phyloP scores from a whole-genome alignment of 2,113 vertebrate genomes.

The Falcunculus frontatus region DNA sequence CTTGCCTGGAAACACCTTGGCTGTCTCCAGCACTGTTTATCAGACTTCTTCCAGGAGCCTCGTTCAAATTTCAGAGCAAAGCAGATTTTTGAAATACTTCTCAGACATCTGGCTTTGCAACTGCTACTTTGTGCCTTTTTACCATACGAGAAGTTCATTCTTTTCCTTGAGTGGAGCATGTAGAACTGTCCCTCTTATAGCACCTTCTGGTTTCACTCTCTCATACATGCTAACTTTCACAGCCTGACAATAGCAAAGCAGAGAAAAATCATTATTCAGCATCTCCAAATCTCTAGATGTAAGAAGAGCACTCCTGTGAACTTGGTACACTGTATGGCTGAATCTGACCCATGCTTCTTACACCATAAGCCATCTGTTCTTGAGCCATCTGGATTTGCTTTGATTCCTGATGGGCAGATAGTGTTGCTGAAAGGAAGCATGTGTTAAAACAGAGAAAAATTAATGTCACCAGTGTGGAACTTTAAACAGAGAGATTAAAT shows the following conservation, averaged over 20 bases:
- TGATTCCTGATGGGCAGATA: constrained; percentile 31
- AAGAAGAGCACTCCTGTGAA: not conserved
- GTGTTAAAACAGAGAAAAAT: constrained; percentile 38
- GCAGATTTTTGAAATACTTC: not conserved
- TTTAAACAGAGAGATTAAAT: not conserved
- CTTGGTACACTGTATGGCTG: not conserved
- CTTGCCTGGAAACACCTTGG: not conserved
- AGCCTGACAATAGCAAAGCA: not conserved
- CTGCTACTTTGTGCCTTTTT: not conserved
- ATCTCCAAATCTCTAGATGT: not conserved
- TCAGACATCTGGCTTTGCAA: not conserved
- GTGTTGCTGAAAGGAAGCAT: constrained; percentile 14
- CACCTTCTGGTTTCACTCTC: not conserved
- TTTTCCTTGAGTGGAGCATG: not conserved
- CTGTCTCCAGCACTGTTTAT: not conserved
- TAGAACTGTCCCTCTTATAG: not conserved
- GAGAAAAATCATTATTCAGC: not conserved
- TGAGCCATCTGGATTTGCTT: constrained; percentile 41
- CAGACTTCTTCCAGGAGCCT: not conserved
- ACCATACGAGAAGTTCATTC: not conserved
- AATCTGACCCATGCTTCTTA: not conserved
- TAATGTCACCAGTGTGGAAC: not conserved
- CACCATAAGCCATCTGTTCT: constrained; percentile 40
- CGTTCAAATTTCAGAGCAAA: not conserved
- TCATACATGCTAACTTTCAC: not conserved